phyloP scores from a whole-genome alignment of 2,797 vertebrate species.

The Arnoldichthys spilopterus region DNA sequence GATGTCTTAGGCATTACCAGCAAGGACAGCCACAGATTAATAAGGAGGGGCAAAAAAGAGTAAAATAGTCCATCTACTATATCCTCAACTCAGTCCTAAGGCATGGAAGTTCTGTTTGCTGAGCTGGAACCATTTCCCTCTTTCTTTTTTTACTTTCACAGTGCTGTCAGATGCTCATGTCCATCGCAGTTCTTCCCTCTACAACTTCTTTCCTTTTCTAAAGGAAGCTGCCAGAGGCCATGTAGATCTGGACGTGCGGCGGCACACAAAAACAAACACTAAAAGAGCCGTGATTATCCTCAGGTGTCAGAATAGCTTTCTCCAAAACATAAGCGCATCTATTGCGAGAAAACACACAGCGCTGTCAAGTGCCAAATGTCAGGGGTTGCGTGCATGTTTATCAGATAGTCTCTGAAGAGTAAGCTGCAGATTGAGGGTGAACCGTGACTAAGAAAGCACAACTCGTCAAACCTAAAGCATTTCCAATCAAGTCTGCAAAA shows the following conservation, averaged over 20 bases:
- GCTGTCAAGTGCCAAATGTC: conserved; percentile 18
- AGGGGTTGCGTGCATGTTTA: conserved; percentile 10
- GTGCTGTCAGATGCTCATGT: not conserved
- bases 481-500: not conserved
- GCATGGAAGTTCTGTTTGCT: conserved; percentile 29
- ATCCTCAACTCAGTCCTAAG: conserved; percentile 3
- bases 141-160: not conserved
- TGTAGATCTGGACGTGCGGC: not conserved
- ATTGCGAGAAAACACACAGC: conserved; percentile 17
- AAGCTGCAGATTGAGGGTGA: not conserved
- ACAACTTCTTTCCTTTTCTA: not conserved
- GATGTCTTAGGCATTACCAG: conserved; percentile 24
- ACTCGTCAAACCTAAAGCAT: not conserved
- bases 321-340: conserved; percentile 7
- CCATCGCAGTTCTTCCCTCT: not conserved
- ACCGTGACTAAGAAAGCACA: not conserved
- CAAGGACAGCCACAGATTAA: conserved; percentile 9
- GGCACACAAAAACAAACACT: conserved; percentile 21
- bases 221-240: conserved; percentile 35
- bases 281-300: conserved; percentile 45
- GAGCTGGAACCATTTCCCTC: conserved; percentile 23
- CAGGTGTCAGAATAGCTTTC: conserved; percentile 38
- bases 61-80: not conserved
- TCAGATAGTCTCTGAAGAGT: not conserved
- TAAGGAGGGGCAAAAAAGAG: not conserved